Evolutionary conservation across 2,113 vertebrate species (phyloP), one percentile per base, ranked within the genome.

Genomic region (Globicephala melas): DNA sequence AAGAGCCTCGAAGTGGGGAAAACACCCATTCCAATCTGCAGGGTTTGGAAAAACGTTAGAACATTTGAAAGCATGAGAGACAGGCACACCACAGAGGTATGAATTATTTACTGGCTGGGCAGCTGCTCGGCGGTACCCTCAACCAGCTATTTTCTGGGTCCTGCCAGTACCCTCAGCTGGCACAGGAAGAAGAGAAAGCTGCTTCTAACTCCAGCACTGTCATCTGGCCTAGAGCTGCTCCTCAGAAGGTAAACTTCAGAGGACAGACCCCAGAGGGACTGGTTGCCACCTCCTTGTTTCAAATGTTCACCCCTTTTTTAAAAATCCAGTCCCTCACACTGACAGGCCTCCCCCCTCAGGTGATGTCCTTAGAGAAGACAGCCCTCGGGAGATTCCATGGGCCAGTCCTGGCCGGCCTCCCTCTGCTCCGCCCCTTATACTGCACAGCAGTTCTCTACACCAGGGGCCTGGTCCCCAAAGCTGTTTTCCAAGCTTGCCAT

Each of bases 61-160:
- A 38, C 26, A 36, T 82, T 7, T 63, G 68, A 17, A 90, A 80
- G 58, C 8, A 4, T 14, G n/a, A 70, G 41, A 53, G 47, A 63
- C 1, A 20, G 28, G 9, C 12, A 31, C 8, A 14, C 41, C 2
- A 15, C 5, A 68, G 50, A 58, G 38, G 2, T 3, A 8, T 12
- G 47, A 62, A 28, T 23, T 38, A 53, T 55, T 95, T 38, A 65
- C 79, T 36, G 5, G 6, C n/a, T 70, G 33, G 36, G 14, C 50
- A 81, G 67, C 65, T 31, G 14, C 44, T 71, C 47, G 62, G 28
- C 44, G n/a, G 9, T 17, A 21, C 3, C 6, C 31, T 68, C 38
- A 91, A 1, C 65, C 85, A 13, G n/a, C 38, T 76, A 1, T 67
- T 65, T 76, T 80, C 84, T 76, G 44, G 85, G 33, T 11, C 50